phyloP scores from a whole-genome alignment of 1,140 invertebrate species.

The Danaus plexippus region DNA sequence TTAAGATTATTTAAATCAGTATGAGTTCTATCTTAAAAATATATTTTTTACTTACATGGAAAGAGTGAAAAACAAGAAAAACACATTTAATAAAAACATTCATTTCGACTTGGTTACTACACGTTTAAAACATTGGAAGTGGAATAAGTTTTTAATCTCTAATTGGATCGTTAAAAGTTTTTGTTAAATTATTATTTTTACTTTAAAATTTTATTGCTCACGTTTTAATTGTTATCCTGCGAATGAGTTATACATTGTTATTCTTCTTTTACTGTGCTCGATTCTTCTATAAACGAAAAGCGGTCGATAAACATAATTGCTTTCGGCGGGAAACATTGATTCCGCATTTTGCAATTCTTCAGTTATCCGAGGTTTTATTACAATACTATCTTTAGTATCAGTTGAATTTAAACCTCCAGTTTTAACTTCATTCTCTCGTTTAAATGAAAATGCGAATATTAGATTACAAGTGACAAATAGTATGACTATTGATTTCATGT shows the following conservation, averaged over 20 bases:
- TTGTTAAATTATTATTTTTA: not conserved
- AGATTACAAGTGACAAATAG: constrained; percentile 5
- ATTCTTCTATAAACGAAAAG: constrained; percentile 52
- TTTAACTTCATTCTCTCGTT: constrained; percentile 2
- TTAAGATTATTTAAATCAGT: no score
- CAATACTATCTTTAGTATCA: not conserved
- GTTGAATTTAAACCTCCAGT: not conserved
- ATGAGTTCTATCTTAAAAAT: no score
- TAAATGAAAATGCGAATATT: not conserved
- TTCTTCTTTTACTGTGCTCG: constrained; percentile 49
- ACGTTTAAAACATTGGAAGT: no score
- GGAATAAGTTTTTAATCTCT: no score
- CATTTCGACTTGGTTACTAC: no score
- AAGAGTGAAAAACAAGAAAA: constrained; percentile 2
- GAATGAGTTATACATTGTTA: constrained; percentile 60
- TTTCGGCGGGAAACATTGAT: constrained; percentile 32
- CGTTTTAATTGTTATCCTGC: constrained; percentile 36
- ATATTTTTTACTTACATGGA: not conserved
- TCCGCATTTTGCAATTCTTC: constrained; percentile 15
- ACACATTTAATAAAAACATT: not conserved
- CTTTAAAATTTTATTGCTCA: constrained; percentile 4
- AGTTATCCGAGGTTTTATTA: constrained; percentile 1
- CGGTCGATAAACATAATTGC: constrained; percentile 46
- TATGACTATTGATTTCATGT: constrained; percentile 15
- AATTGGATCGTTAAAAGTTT: not conserved